These are phyloP conservation scores for Aradus depressus DNA, from an alignment of 2,888 invertebrate species.

Conservation along the genomic window DNA sequence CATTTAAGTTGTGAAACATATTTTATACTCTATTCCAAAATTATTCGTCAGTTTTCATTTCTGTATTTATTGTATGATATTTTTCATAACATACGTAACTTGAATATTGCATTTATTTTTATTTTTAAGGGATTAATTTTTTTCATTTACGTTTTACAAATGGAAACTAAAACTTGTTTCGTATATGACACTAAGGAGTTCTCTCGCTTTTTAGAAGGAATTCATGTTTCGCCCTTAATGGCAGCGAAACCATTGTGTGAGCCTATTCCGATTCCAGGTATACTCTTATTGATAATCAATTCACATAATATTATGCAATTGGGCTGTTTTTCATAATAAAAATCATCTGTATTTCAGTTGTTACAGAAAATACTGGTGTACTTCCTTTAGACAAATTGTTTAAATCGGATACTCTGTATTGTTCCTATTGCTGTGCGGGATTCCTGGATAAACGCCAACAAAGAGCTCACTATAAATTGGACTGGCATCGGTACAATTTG, in stretches of 20 bases:
- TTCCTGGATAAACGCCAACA: conserved; percentile 52
- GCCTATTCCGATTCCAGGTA: conserved; percentile 7
- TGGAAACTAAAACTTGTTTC: conserved; percentile 17
- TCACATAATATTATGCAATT: neutral
- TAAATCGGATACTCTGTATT: conserved; percentile 40
- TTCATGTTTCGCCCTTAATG: conserved; percentile 27
- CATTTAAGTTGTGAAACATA: too few species aligned
- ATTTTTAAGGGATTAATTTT: too few species aligned
- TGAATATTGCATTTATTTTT: too few species aligned
- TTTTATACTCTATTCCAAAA: too few species aligned
- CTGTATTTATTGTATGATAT: too few species aligned
- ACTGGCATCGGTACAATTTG: conserved; percentile 76
- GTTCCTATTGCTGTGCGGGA: conserved; percentile 43
- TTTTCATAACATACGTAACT: too few species aligned
- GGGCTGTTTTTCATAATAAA: neutral
- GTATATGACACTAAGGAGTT: conserved; percentile 22
- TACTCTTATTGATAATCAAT: neutral
- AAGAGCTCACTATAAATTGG: conserved; percentile 64
- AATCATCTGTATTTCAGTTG: neutral
- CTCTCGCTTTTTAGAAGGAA: conserved; percentile 13
- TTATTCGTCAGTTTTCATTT: too few species aligned
- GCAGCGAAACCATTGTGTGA: conserved; percentile 18
- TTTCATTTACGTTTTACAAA: too few species aligned
- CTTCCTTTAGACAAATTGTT: conserved; percentile 35
- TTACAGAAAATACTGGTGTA: conserved; percentile 3